Conservation (phyloP, 30 jellyfish, hydroid and myxozoan genomes). For the Chironex yamaguchii region DNA sequence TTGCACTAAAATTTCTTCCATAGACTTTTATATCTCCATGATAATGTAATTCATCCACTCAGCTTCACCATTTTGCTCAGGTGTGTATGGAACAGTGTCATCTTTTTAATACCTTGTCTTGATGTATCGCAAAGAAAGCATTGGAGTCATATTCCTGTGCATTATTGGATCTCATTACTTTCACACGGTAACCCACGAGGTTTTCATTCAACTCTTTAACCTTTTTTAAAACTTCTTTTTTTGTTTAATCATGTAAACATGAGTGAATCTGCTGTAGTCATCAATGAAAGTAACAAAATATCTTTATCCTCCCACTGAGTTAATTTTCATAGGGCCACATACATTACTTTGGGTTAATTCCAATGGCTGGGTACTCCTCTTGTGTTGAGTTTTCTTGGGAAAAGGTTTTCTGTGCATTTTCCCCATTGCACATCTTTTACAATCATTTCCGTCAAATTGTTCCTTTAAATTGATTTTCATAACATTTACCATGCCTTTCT, state of each 20-base stretch:
- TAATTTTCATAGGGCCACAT: constrained; percentile 64
- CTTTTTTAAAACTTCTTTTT: constrained; percentile 28
- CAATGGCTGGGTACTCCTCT: constrained; percentile 4
- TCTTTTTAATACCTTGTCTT: no score
- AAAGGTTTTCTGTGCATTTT: constrained; percentile 35
- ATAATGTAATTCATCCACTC: constrained; percentile 72
- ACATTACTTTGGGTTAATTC: constrained; percentile 52
- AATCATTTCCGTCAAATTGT: constrained; percentile 4
- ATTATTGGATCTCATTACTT: constrained; percentile 12
- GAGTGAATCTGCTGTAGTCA: constrained; percentile 12
- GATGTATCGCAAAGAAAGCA: not conserved
- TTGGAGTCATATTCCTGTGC: constrained; percentile 39
- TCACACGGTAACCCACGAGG: not conserved
- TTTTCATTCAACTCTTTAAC: not conserved
- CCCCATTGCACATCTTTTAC: constrained; percentile 73
- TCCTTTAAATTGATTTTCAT: not conserved
- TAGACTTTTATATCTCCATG: constrained; percentile 51
- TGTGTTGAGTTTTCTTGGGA: constrained; percentile 11
- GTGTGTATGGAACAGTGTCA: constrained; percentile 29
- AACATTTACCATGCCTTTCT: constrained; percentile 32
- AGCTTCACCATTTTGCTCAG: constrained; percentile 65
- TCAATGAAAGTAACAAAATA: constrained; percentile 62
- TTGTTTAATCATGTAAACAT: constrained; percentile 42
- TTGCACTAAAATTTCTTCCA: no score
- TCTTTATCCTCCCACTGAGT: constrained; percentile 67